Conservation (phyloP, 2,113 vertebrate species). For the Turnix velox region DNA sequence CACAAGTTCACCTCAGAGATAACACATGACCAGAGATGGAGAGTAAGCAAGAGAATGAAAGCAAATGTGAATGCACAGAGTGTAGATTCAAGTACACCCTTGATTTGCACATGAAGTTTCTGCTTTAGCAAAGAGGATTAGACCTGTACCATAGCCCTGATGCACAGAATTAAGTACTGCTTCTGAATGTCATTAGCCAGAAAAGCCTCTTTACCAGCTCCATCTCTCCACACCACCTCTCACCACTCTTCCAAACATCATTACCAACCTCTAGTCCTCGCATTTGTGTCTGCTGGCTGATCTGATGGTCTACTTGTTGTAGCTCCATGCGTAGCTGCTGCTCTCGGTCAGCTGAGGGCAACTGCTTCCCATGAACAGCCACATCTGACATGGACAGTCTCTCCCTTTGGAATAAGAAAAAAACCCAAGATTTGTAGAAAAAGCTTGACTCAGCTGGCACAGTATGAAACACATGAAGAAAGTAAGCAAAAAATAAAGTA, state of each 20-base stretch:
- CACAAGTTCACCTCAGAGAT: not conserved
- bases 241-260: not conserved
- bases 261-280: conserved; percentile 84
- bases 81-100: not conserved
- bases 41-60: not conserved
- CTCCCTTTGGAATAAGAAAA: conserved; percentile 62
- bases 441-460: not conserved
- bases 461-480: not conserved
- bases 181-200: not conserved
- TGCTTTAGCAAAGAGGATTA: not conserved
- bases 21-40: not conserved
- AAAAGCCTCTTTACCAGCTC: not conserved
- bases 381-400: conserved; percentile 72
- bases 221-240: not conserved
- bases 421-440: not conserved
- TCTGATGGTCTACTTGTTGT: conserved; percentile 96
- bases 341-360: conserved; percentile 85
- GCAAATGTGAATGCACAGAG: not conserved
- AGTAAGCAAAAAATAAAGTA: not conserved
- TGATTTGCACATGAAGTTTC: not conserved
- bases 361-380: conserved; percentile 74
- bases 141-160: not conserved
- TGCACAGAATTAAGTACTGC: not conserved
- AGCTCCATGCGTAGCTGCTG: conserved; percentile 95
- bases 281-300: conserved; percentile 93